A percentile compares a stretch with the other conserved stretches of the same genome.
phyloP scores from a whole-genome alignment of 1,140 invertebrate species.

The Dendrolimus punctatus region DNA sequence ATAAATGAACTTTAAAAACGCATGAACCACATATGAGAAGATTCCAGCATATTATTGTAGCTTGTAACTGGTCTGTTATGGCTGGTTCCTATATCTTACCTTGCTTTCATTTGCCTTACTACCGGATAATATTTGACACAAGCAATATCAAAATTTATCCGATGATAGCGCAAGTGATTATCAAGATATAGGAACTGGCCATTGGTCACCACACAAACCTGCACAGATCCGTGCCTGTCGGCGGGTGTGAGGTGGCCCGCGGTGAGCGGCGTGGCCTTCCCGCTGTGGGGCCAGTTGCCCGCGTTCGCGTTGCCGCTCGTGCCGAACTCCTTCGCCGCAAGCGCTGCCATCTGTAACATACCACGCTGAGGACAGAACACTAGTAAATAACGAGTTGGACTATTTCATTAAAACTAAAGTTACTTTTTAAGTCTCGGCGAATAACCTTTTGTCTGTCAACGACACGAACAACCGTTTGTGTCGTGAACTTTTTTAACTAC shows the following conservation, averaged over 20 bases:
- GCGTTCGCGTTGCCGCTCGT: constrained; percentile 74
- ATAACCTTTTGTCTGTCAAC: too few relatives aligned
- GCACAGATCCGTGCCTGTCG: constrained; percentile 94
- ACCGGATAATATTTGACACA: too few relatives aligned
- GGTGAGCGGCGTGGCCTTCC: constrained; percentile 74
- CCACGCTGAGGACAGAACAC: constrained; percentile 7
- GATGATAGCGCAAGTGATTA: constrained; percentile 1
- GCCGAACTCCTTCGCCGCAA: constrained; percentile 56
- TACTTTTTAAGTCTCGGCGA: background rate
- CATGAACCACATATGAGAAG: too few relatives aligned
- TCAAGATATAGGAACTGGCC: background rate
- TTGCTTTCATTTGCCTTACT: too few relatives aligned
- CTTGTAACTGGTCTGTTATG: too few relatives aligned
- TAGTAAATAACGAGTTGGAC: background rate
- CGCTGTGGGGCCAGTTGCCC: constrained; percentile 62
- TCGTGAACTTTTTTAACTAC: too few relatives aligned
- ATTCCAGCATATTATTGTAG: too few relatives aligned
- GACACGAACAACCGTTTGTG: too few relatives aligned
- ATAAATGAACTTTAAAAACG: too few relatives aligned
- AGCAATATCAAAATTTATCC: too few relatives aligned
- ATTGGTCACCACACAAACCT: constrained; percentile 74
- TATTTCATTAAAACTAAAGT: background rate
- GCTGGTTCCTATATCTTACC: too few relatives aligned
- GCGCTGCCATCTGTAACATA: constrained; percentile 12
- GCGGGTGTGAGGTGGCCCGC: constrained; percentile 89